phyloP scores from a whole-genome alignment of 2,113 vertebrate genomes.

The Sylvia atricapilla region DNA sequence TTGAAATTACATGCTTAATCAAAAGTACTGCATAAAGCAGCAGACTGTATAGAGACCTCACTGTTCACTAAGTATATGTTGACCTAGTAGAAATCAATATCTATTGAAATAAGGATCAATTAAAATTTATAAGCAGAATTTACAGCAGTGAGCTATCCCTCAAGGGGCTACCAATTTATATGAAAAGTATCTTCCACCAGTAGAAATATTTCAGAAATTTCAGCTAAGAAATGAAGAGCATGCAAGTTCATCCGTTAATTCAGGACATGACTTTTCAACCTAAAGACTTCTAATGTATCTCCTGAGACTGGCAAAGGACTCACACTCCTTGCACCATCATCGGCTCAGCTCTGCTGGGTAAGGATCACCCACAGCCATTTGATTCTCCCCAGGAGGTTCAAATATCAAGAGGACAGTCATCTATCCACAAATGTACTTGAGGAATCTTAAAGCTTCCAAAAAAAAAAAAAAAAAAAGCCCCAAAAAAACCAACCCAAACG shows the following conservation, averaged over 20 bases:
- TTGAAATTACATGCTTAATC: not conserved
- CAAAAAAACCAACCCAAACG: not conserved
- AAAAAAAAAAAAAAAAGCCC: too few relatives aligned
- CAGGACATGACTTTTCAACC: not conserved
- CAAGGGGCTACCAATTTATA: not conserved
- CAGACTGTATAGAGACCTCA: not conserved
- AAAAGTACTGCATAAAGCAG: not conserved
- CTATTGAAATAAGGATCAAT: conserved; percentile 30
- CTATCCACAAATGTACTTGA: not conserved
- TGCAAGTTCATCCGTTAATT: not conserved
- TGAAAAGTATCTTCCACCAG: not conserved
- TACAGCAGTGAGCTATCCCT: not conserved
- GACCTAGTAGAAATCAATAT: conserved; percentile 7
- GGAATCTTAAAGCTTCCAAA: not conserved
- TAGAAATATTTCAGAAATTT: not conserved
- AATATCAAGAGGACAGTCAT: not conserved
- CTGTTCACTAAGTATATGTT: not conserved
- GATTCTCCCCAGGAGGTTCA: not conserved
- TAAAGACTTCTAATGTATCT: not conserved
- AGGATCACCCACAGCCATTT: not conserved
- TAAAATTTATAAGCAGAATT: conserved; percentile 25
- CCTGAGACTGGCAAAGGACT: not conserved
- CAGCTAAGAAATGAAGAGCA: not conserved
- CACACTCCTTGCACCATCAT: not conserved
- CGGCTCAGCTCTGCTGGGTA: not conserved